A percentile compares a stretch with the other conserved stretches of the same genome.
These are phyloP conservation scores for Trypoxylon attenuatum DNA, from an alignment of 2,888 invertebrate species.

Conservation along the genomic window DNA sequence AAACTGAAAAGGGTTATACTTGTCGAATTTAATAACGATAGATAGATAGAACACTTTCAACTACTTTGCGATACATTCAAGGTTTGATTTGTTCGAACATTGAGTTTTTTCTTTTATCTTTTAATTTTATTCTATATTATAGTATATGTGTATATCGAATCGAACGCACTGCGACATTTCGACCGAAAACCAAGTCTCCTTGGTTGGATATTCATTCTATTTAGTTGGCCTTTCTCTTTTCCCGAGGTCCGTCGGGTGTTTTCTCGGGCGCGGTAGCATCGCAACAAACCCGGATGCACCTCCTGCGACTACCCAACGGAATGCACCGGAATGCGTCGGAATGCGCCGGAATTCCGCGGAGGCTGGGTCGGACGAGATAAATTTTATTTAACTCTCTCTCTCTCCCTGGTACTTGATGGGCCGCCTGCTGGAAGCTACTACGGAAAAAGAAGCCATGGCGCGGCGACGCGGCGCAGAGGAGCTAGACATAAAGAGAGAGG, in stretches of 20 bases:
- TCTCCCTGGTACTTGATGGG: constrained; percentile 34
- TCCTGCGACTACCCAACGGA: constrained; percentile 21
- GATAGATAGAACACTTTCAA: too few species aligned
- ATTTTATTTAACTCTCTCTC: constrained; percentile 63
- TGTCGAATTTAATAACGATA: too few species aligned
- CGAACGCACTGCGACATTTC: constrained; percentile 54
- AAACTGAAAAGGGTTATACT: too few species aligned
- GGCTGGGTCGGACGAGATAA: constrained; percentile 63
- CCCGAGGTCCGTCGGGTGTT: not conserved
- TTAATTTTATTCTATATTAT: too few species aligned
- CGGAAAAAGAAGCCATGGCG: constrained; percentile 11
- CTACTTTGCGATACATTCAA: too few species aligned
- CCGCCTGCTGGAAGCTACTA: constrained; percentile 13
- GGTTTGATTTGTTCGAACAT: too few species aligned
- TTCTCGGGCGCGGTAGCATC: constrained; percentile 15
- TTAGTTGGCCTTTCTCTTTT: not conserved
- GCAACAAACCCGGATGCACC: constrained; percentile 43
- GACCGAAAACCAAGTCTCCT: constrained; percentile 35
- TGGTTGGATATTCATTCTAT: not conserved
- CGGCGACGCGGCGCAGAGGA: too few species aligned
- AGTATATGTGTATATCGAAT: too few species aligned
- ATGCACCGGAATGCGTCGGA: constrained; percentile 33
- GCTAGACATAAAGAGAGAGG: constrained; percentile 7
- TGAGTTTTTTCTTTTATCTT: too few species aligned
- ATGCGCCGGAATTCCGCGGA: constrained; percentile 62